Evolutionary conservation across 2,113 vertebrate species (phyloP).

Genomic region (Macquaria ambigua): DNA sequence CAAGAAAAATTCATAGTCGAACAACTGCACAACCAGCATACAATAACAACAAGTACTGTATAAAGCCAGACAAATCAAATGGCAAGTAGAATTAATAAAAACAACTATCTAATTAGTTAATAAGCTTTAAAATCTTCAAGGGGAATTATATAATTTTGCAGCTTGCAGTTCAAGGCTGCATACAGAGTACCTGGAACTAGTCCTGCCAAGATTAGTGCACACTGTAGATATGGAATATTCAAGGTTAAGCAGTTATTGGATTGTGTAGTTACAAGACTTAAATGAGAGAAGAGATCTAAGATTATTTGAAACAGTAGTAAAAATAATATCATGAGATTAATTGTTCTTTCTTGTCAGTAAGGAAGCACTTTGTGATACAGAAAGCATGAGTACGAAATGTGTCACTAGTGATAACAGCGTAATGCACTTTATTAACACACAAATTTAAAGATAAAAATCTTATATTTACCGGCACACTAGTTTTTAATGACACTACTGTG

Average conservation of each 20-base stretch:
- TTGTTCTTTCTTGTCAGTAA: too few relatives aligned
- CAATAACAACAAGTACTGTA: not conserved
- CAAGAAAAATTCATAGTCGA: not conserved
- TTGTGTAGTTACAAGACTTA: not conserved
- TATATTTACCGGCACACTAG: not conserved
- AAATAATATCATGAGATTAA: not conserved
- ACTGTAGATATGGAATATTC: not conserved
- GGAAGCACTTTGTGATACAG: not conserved
- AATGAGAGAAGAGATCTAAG: not conserved
- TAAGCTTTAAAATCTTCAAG: not conserved
- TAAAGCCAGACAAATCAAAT: not conserved
- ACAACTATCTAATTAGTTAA: not conserved
- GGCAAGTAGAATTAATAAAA: not conserved
- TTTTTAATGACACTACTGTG: not conserved
- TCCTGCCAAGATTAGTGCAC: not conserved
- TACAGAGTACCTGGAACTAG: not conserved
- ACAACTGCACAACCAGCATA: not conserved
- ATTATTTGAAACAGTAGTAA: not conserved
- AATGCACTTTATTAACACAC: too few relatives aligned
- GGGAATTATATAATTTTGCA: not conserved
- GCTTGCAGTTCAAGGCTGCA: not conserved
- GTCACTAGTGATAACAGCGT: not conserved
- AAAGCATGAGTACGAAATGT: not conserved
- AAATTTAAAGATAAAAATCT: not conserved
- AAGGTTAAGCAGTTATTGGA: not conserved